Conservation (phyloP, 2,888 invertebrate genomes). For the Periphyllus acericola region DNA sequence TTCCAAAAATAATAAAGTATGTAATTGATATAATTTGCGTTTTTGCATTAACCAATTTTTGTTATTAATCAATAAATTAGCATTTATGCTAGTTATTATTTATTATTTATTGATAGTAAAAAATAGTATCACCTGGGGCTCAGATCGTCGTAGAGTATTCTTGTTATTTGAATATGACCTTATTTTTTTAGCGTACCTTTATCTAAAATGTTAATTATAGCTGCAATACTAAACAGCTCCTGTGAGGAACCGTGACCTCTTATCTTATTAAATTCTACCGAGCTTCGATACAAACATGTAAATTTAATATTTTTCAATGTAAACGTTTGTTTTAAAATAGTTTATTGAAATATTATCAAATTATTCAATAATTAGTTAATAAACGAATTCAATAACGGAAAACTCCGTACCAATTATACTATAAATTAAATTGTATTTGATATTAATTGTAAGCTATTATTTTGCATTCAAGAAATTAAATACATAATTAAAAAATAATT, state of each 20-base stretch:
- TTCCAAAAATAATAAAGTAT: no score
- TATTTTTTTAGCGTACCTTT: neutral
- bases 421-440: neutral
- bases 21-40: no score
- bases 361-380: neutral
- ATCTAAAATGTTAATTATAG: neutral
- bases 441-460: neutral
- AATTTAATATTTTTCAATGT: neutral
- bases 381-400: neutral
- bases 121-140: neutral
- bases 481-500: neutral
- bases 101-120: no score
- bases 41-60: no score
- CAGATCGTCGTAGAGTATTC: neutral
- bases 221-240: neutral
- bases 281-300: neutral
- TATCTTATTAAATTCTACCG: neutral
- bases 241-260: neutral
- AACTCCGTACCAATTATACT: neutral
- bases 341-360: neutral
- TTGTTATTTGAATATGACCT: neutral
- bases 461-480: neutral
- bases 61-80: no score
- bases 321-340: neutral
- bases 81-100: no score